These are phyloP conservation scores for Platichthys stellatus DNA, from an alignment of 2,113 vertebrate genomes.

Conservation along the genomic window DNA sequence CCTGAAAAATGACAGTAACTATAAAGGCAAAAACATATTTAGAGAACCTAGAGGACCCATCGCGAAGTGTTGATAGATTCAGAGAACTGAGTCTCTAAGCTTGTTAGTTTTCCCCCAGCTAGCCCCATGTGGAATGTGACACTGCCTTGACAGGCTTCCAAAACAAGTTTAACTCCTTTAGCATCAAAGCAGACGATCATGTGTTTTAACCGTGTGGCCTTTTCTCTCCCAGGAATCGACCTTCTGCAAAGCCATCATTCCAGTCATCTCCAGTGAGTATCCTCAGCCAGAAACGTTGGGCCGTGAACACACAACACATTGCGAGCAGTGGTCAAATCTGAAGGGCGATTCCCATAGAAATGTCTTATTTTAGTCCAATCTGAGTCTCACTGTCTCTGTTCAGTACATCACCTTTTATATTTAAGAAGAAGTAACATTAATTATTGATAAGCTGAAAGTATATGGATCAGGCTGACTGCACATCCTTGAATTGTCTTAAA, in stretches of 20 bases:
- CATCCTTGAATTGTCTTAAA: no score
- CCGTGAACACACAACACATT: background rate
- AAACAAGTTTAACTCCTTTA: slow-evolving; percentile 28
- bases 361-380: background rate
- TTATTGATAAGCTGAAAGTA: no score
- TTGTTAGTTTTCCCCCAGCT: background rate
- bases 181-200: background rate
- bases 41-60: no score
- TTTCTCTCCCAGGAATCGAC: slow-evolving; percentile 79
- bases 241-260: slow-evolving; percentile 85
- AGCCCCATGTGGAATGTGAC: slow-evolving; percentile 2
- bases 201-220: slow-evolving; percentile 13
- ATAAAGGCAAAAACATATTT: no score
- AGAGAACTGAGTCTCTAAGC: no score
- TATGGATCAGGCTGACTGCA: no score
- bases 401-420: background rate
- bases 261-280: slow-evolving; percentile 86
- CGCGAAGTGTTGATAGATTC: no score
- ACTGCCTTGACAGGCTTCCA: slow-evolving; percentile 15
- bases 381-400: background rate
- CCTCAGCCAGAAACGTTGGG: background rate
- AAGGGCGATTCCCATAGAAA: background rate
- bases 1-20: background rate
- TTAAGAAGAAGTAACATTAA: no score
- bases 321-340: background rate